Evolutionary conservation across 2,888 invertebrate genomes (phyloP), one percentile per base, ranked within the genome.

Genomic region (Polietes domitor): DNA sequence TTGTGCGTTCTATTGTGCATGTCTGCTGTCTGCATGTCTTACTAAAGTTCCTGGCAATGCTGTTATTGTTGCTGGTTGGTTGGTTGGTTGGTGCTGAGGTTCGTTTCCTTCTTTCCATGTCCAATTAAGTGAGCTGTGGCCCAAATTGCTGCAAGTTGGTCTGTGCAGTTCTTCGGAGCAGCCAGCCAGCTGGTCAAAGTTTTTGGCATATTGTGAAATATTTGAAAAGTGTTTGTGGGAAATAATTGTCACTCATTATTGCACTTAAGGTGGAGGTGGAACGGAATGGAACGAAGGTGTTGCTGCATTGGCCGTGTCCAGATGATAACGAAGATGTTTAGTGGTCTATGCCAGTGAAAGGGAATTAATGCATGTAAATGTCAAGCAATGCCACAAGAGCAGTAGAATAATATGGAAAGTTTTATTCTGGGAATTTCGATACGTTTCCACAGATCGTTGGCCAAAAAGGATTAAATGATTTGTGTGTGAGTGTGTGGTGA

Each of bases 221-320:
- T 63, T 63, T 37, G 17, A 63, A 63, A 32, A 63, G 12, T 17
- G 32, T 17, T 63, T 63, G 32, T 32, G 32, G 63, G 19, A 28
- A 63, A 63, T 63, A 63, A 32, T n/a, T 63, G 63, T 63, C 63
- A 53, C 21, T 53, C 19, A 53, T 53, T 53, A 21, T 21, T 21
- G 10, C 53, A 53, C 53, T 53, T 21, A 9, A 21, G 6, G 12
- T 32, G 12, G n/a, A n/a, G 15, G 47, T n/a, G n/a, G n/a, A n/a
- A n/a, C n/a, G n/a, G n/a, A n/a, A n/a, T n/a, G n/a, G n/a, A n/a
- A n/a, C n/a, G n/a, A n/a, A 2, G 15, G 47, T 47, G 15, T 15
- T 7, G 47, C 4, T 47, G 47, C 47, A 47, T 15, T 47, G 47
- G n/a, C n/a, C 10, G 4, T 37, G 4, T 12, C 4, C 37, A 7